phyloP scores from a whole-genome alignment of 23 tunicate genomes.

The Corella eumyota region DNA sequence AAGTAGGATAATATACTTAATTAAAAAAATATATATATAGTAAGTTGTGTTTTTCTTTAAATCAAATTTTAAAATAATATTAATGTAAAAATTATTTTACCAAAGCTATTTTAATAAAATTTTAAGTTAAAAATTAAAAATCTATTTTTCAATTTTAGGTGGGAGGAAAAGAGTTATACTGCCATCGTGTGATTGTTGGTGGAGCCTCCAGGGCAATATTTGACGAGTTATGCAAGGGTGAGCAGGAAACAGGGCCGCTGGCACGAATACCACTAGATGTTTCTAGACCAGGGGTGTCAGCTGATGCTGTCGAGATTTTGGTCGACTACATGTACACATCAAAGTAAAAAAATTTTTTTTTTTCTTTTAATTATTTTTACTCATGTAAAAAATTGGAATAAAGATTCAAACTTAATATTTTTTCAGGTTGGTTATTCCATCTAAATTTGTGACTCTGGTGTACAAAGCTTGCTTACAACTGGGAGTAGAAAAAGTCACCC shows the following conservation, averaged over 20 bases:
- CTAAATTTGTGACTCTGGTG: conserved; percentile 24
- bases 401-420: too few species aligned
- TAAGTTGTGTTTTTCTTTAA: too few species aligned
- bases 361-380: neutral
- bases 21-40: too few species aligned
- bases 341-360: conserved; percentile 6
- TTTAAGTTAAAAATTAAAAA: too few species aligned
- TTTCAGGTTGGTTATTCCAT: conserved; percentile 37
- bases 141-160: conserved; percentile 36
- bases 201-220: conserved; percentile 37
- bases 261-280: conserved; percentile 39
- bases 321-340: conserved; percentile 77
- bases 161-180: conserved; percentile 44
- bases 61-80: too few species aligned
- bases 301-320: conserved; percentile 52
- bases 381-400: neutral
- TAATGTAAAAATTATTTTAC: too few species aligned
- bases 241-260: conserved; percentile 39
- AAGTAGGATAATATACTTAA: too few species aligned
- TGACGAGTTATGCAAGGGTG: conserved; percentile 44
- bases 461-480: conserved; percentile 53
- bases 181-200: conserved; percentile 65
- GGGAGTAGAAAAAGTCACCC: conserved; percentile 53
- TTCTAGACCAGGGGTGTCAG: conserved; percentile 16
- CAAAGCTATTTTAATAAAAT: too few species aligned